Conservation (phyloP, 2,888 invertebrate genomes). For the Augochlorella aurata region DNA sequence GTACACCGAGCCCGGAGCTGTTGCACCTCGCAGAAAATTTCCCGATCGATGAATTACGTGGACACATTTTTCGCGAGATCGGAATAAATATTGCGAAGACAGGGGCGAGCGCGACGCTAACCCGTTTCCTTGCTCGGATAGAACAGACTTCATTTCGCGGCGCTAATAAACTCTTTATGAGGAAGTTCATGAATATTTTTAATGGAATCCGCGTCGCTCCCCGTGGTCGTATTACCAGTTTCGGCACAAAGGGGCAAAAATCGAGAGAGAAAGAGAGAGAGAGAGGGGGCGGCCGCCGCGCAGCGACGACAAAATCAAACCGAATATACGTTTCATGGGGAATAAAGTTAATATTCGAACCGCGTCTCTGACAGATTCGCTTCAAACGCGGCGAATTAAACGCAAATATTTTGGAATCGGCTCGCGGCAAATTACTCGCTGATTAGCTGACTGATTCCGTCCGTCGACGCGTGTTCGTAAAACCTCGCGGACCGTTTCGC, state of each 20-base stretch:
- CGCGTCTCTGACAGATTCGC: neutral
- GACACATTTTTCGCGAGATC: too few relatives aligned
- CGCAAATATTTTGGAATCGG: slow-evolving; percentile 24
- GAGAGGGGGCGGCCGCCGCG: too few relatives aligned
- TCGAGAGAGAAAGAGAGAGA: too few relatives aligned
- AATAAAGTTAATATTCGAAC: neutral
- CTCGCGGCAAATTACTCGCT: slow-evolving; percentile 29
- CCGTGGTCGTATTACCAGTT: slow-evolving; percentile 8
- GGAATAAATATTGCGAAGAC: too few relatives aligned
- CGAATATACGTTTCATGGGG: neutral
- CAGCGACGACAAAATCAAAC: neutral
- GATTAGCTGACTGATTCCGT: slow-evolving; percentile 26
- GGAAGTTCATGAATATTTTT: slow-evolving; percentile 46
- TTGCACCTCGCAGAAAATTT: too few relatives aligned
- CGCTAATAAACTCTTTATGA: slow-evolving; percentile 20
- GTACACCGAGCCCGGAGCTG: neutral
- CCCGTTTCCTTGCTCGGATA: too few relatives aligned
- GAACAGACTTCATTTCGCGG: neutral
- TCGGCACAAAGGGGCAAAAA: neutral
- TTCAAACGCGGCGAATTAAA: neutral
- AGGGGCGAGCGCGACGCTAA: too few relatives aligned
- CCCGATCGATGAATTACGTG: too few relatives aligned
- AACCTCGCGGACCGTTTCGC: slow-evolving; percentile 45
- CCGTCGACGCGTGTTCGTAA: slow-evolving; percentile 15
- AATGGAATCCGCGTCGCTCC: slow-evolving; percentile 36